These are phyloP conservation scores for Zaprionus ghesquierei DNA, from an alignment of 1,140 invertebrate genomes.

Conservation along the genomic window DNA sequence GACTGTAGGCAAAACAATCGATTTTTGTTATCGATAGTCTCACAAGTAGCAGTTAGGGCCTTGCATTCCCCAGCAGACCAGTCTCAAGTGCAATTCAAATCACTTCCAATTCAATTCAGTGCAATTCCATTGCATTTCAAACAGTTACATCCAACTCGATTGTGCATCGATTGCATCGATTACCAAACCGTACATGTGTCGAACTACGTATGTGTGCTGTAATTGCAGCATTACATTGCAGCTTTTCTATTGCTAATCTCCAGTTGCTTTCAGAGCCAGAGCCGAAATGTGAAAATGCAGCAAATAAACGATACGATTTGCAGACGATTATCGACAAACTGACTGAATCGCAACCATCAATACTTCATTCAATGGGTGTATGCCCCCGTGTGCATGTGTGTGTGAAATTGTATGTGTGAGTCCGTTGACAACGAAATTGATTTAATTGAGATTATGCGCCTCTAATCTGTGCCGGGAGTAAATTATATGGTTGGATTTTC, in stretches of 20 bases:
- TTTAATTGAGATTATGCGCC: slow-evolving; percentile 46
- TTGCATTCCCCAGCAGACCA: not conserved
- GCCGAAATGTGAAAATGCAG: not conserved
- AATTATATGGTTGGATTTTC: slow-evolving; percentile 30
- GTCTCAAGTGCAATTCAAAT: not conserved
- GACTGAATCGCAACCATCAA: not conserved
- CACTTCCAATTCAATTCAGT: not conserved
- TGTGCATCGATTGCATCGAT: not conserved
- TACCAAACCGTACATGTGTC: not conserved
- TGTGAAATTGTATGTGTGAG: slow-evolving; percentile 4
- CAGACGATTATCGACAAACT: not conserved
- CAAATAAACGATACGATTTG: not conserved
- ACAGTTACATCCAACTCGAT: not conserved
- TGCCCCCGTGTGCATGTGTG: not conserved
- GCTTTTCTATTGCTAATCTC: not conserved
- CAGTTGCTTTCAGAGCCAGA: not conserved
- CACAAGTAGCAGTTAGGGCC: not conserved
- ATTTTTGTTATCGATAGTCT: not conserved
- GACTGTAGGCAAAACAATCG: not conserved
- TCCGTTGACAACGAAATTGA: slow-evolving; percentile 26
- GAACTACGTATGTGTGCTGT: not conserved
- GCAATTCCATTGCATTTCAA: not conserved
- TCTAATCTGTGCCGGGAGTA: slow-evolving; percentile 23
- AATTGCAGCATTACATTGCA: not conserved
- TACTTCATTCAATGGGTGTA: slow-evolving; percentile 15